Evolutionary conservation across 2,888 invertebrate species (phyloP).

Genomic region (Scaptomyza tumidula): DNA sequence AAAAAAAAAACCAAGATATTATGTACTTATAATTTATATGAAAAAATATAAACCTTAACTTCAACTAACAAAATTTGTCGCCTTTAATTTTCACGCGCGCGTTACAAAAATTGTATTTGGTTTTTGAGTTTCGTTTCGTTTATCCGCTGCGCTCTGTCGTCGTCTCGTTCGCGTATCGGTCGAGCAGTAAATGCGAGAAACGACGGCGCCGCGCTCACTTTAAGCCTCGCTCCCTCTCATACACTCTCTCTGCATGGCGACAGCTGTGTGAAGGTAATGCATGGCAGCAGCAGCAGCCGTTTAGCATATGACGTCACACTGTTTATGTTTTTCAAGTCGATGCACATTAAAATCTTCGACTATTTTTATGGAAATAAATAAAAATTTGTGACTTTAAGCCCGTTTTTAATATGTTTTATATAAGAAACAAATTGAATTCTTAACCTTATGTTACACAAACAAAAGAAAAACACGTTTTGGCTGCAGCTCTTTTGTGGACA

Average conservation of each 20-base stretch:
- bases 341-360: not conserved
- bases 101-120: constrained; percentile 31
- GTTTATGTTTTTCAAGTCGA: not conserved
- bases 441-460: not conserved
- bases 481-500: not conserved
- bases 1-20: constrained; percentile 22
- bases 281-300: constrained; percentile 11
- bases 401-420: no score
- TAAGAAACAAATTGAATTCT: no score
- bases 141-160: constrained; percentile 46
- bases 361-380: not conserved
- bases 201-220: constrained; percentile 48
- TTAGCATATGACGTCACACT: constrained; percentile 43
- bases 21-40: not conserved
- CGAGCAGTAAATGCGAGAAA: constrained; percentile 62
- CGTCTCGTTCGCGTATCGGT: constrained; percentile 57
- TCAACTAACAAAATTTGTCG: constrained; percentile 35
- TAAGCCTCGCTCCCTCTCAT: constrained; percentile 29
- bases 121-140: constrained; percentile 24
- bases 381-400: not conserved
- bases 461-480: not conserved
- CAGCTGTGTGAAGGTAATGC: constrained; percentile 40
- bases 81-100: constrained; percentile 43
- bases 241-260: constrained; percentile 26
- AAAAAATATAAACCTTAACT: constrained; percentile 16